Evolutionary conservation across 2,113 vertebrate genomes (phyloP).

Genomic region (Procapra przewalskii): DNA sequence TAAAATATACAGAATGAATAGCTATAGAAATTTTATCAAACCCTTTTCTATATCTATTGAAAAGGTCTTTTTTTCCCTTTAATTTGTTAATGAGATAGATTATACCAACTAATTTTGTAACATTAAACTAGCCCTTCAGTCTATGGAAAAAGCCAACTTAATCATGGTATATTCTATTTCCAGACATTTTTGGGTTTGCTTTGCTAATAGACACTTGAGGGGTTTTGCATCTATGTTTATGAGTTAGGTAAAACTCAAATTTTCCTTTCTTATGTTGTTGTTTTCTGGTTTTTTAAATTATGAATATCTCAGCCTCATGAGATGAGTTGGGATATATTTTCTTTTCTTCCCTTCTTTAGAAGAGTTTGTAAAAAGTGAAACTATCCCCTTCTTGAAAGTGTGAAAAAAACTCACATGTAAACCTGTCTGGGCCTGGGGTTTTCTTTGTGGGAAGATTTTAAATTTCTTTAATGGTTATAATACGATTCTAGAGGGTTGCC

Average conservation of each 20-base stretch:
- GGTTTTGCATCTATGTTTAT: neutral
- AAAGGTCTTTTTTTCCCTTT: neutral
- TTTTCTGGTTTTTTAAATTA: constrained; percentile 16
- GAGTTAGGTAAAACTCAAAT: neutral
- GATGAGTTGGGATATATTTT: neutral
- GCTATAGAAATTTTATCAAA: constrained; percentile 9
- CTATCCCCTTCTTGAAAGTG: neutral
- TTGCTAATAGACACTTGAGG: neutral
- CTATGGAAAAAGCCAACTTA: neutral
- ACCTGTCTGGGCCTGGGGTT: neutral
- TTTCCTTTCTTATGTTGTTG: neutral
- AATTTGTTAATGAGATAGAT: neutral
- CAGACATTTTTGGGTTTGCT: neutral
- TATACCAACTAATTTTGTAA: neutral
- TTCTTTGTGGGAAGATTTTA: neutral
- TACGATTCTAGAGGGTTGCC: neutral
- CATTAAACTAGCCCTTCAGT: neutral
- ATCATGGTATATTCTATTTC: neutral
- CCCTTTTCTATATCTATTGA: neutral
- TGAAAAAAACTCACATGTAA: neutral
- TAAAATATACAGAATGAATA: neutral
- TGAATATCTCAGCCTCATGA: neutral
- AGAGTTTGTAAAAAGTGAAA: neutral
- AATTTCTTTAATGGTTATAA: neutral
- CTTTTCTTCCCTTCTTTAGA: neutral